Evolutionary conservation across 2,797 vertebrate species (phyloP).

Genomic region (Anas bahamensis): DNA sequence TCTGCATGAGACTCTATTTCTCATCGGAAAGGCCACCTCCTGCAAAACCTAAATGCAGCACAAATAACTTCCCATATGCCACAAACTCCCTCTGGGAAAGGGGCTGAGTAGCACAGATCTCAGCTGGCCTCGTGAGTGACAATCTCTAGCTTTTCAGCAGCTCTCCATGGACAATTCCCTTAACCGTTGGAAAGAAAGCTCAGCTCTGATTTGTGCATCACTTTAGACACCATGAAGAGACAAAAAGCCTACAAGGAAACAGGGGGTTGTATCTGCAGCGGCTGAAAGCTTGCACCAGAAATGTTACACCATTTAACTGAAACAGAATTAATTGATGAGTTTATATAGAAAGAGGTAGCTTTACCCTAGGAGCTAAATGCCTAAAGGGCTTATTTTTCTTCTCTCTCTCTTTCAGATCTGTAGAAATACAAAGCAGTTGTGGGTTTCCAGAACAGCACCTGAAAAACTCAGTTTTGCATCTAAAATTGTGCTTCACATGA

Average conservation of each 20-base stretch:
- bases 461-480: conserved; percentile 1
- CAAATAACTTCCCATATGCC: rapidly evolving
- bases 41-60: background rate
- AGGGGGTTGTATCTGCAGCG: conserved; percentile 10
- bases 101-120: background rate
- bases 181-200: rapidly evolving
- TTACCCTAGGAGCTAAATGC: conserved; percentile 89
- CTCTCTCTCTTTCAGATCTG: conserved; percentile 89
- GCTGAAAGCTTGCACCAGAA: conserved; percentile 39
- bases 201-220: background rate
- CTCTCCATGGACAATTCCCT: background rate
- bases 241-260: conserved; percentile 63
- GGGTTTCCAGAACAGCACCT: conserved; percentile 74
- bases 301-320: background rate
- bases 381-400: conserved; percentile 87
- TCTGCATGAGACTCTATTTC: background rate
- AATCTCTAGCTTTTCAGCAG: background rate
- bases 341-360: conserved; percentile 71
- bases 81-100: background rate
- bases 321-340: conserved; percentile 76
- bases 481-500: background rate
- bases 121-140: background rate
- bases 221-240: background rate
- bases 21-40: background rate
- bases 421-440: conserved; percentile 88